A percentile compares a stretch with the other conserved stretches of the same genome.
Conservation (phyloP, 2,888 invertebrate genomes). For the Pinctada fucata region DNA sequence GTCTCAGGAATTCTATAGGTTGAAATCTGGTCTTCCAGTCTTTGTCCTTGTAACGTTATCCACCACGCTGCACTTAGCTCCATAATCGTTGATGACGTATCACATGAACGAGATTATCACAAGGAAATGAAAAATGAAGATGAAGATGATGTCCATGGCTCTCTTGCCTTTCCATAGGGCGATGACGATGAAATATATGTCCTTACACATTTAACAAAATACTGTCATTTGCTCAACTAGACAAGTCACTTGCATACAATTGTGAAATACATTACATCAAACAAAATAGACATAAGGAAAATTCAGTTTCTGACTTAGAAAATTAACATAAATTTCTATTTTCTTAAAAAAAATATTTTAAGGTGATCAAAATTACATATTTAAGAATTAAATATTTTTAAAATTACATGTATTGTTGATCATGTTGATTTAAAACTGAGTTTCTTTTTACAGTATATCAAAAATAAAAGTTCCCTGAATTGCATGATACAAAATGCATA, state of each 20-base stretch:
- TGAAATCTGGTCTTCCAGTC: neutral
- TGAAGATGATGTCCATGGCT: neutral
- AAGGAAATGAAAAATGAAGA: neutral
- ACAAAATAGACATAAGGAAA: neutral
- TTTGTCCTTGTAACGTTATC: neutral
- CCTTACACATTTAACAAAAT: conserved; percentile 4
- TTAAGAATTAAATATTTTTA: too few species aligned
- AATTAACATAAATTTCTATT: too few species aligned
- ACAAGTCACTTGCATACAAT: conserved; percentile 12
- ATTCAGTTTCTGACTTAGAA: too few species aligned
- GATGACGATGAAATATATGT: neutral
- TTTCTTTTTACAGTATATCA: too few species aligned
- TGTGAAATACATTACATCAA: conserved; percentile 7
- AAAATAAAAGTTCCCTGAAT: too few species aligned
- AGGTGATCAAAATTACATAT: too few species aligned
- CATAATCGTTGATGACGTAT: conserved; percentile 16
- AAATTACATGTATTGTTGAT: too few species aligned
- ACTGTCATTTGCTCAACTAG: neutral
- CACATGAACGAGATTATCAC: conserved; percentile 3
- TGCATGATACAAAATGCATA: too few species aligned
- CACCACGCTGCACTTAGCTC: neutral
- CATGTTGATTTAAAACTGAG: too few species aligned
- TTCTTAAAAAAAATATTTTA: too few species aligned
- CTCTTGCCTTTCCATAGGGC: neutral
- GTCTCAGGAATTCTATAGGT: conserved; percentile 9